Conservation (phyloP, 1,140 invertebrate species). For the Drosophila nebulosa region DNA sequence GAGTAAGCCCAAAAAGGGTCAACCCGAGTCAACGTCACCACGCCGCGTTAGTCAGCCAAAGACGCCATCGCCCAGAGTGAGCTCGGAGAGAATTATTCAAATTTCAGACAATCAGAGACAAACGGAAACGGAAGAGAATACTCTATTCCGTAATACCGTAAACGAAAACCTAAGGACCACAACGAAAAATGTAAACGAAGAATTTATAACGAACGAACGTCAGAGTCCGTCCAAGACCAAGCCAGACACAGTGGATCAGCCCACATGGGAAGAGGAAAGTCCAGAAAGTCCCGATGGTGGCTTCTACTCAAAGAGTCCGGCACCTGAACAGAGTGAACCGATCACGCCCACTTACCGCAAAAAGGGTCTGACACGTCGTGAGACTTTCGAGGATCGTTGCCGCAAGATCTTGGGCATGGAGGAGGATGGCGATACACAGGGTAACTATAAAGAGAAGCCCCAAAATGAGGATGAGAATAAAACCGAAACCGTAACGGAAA, state of each 20-base stretch:
- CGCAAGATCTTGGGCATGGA: conserved; percentile 85
- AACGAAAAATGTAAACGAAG: conserved; percentile 51
- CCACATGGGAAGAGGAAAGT: neutral
- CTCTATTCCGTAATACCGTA: conserved; percentile 43
- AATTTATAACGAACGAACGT: conserved; percentile 68
- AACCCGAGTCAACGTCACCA: neutral
- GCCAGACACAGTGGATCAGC: neutral
- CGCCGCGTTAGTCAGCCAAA: too few species aligned
- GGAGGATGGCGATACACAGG: conserved; percentile 73
- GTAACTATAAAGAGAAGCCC: conserved; percentile 29
- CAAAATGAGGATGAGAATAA: conserved; percentile 21
- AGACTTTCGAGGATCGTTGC: conserved; percentile 87
- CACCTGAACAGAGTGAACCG: conserved; percentile 29
- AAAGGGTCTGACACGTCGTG: conserved; percentile 81
- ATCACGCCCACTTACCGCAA: conserved; percentile 53
- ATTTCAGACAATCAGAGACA: neutral
- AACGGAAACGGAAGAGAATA: conserved; percentile 26
- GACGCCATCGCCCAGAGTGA: neutral
- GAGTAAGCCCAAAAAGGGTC: conserved; percentile 3
- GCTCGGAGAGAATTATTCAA: neutral
- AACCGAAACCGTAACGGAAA: conserved; percentile 18
- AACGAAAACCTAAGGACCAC: conserved; percentile 44
- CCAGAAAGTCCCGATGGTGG: conserved; percentile 63
- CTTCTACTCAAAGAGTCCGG: conserved; percentile 55
- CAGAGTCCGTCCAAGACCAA: conserved; percentile 14